Evolutionary conservation across 2,797 vertebrate species (phyloP).

Genomic region (Sitta carolinensis): DNA sequence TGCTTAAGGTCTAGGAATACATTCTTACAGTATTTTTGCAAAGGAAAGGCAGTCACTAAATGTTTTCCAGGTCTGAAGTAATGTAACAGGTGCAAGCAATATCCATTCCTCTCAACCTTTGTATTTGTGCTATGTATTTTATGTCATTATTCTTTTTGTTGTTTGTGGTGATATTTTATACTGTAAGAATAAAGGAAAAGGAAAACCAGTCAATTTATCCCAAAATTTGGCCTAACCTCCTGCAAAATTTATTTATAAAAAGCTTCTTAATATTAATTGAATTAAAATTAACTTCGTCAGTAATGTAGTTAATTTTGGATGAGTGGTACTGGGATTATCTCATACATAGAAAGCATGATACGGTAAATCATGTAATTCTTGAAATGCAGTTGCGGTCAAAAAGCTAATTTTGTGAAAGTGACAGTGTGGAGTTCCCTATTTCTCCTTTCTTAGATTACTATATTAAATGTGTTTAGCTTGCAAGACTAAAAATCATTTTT

Average conservation of each 20-base stretch:
- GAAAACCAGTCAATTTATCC: not conserved
- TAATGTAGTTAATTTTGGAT: not conserved
- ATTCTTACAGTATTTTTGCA: not conserved
- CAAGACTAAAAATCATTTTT: not conserved
- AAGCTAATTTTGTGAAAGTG: slow-evolving; percentile 10
- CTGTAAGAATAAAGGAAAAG: not conserved
- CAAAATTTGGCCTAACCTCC: not conserved
- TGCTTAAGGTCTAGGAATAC: not conserved
- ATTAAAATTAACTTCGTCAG: not conserved
- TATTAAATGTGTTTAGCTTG: not conserved
- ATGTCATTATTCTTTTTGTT: slow-evolving; percentile 1
- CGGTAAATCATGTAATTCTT: not conserved
- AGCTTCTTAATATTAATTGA: not conserved
- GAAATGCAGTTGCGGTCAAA: not conserved
- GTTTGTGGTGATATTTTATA: not conserved
- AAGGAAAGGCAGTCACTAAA: not conserved
- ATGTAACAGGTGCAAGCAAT: not conserved
- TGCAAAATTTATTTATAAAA: not conserved
- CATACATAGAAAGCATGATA: not conserved
- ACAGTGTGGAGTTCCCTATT: not conserved
- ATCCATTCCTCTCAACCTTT: slow-evolving; percentile 1
- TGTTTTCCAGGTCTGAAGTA: not conserved
- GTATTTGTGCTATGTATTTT: not conserved
- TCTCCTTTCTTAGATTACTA: not conserved
- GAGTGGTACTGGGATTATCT: not conserved